A percentile compares a stretch with the other conserved stretches of the same genome.
phyloP scores from a whole-genome alignment of 2,888 invertebrate genomes.

The Mesorhabditis sp. region DNA sequence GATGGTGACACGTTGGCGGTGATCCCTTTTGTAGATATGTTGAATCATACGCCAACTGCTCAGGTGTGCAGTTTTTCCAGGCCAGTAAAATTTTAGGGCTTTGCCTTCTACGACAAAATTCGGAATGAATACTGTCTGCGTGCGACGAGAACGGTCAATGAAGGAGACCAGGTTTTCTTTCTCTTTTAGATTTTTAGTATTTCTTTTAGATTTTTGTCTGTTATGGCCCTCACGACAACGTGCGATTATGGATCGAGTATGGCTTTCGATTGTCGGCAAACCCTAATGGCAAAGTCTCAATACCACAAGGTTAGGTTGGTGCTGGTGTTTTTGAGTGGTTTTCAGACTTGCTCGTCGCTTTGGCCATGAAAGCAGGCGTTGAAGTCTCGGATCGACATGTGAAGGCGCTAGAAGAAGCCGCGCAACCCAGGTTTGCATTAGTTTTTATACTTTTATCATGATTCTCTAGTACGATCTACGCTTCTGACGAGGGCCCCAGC shows the following conservation, averaged over 20 bases:
- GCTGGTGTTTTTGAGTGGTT: neutral
- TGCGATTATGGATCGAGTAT: conserved; percentile 59
- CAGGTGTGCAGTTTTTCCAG: conserved; percentile 12
- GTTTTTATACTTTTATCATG: no score
- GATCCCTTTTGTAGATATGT: conserved; percentile 54
- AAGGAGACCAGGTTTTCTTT: conserved; percentile 6
- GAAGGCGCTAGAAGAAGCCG: conserved; percentile 32
- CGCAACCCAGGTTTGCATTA: conserved; percentile 26
- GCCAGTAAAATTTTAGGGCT: conserved; percentile 18
- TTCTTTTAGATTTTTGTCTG: conserved; percentile 53
- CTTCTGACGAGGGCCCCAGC: conserved; percentile 44
- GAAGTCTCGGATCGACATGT: conserved; percentile 26
- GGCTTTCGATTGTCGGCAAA: conserved; percentile 60
- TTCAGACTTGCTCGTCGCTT: conserved; percentile 14
- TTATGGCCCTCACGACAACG: conserved; percentile 61
- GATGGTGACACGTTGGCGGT: conserved; percentile 50
- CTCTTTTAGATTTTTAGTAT: neutral
- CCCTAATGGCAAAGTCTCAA: conserved; percentile 37
- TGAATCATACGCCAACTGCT: conserved; percentile 47
- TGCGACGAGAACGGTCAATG: conserved; percentile 11
- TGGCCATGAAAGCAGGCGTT: conserved; percentile 28
- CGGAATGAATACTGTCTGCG: conserved; percentile 16
- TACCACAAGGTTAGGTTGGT: conserved; percentile 32
- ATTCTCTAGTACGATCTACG: conserved; percentile 38
- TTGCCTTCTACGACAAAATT: conserved; percentile 30